Base-by-base conservation (phyloP, 2,797 vertebrate species). In the Streptopelia turtur region DNA sequence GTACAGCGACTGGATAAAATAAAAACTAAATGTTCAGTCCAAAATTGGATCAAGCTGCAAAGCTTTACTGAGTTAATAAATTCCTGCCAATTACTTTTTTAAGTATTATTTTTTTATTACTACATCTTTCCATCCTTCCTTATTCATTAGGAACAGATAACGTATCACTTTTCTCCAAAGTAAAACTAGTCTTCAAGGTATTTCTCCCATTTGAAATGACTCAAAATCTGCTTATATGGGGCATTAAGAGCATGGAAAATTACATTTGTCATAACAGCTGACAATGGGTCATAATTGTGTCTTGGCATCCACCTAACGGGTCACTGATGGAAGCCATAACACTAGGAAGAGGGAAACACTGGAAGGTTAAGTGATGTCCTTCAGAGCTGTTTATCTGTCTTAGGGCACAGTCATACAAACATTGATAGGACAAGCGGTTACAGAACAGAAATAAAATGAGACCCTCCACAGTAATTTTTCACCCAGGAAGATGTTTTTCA, bases 41-140 rank as follows among this genome's bases (percentile, higher is more conserved):
- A 91, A 95, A 93, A 86, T 6, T 78, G 47, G 71, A 94, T 94
- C 81, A 93, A 69, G 55, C 60, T 74, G 41, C 30, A 80, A 68
- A 94, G 41, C 60, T 91, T 92, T 89, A 70, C n/a, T 20, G 43
- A 87, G 43, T 89, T 95, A 95, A 87, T 89, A 89, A 93, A 93
- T 74, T 93, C 68, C n/a, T 86, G 45, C 16, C 69, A 78, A 75
- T 80, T 95, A 76, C 56, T 68, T 88, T 70, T 60, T 16, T 11
- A 83, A 65, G 41, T 30, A 78, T 68, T 76, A 28, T 55, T 90
- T 89, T 92, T 92, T 93, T 84, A 89, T 81, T 91, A 60, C 53
- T 82, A 45, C 2, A 3, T 57, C 52, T 94, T 90, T 80, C 78
- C 18, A 75, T 72, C 47, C 75, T 93, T 91, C 57, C 77, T 90